phyloP scores from a whole-genome alignment of 2,113 vertebrate genomes.

The Clarias macrocephalus region DNA sequence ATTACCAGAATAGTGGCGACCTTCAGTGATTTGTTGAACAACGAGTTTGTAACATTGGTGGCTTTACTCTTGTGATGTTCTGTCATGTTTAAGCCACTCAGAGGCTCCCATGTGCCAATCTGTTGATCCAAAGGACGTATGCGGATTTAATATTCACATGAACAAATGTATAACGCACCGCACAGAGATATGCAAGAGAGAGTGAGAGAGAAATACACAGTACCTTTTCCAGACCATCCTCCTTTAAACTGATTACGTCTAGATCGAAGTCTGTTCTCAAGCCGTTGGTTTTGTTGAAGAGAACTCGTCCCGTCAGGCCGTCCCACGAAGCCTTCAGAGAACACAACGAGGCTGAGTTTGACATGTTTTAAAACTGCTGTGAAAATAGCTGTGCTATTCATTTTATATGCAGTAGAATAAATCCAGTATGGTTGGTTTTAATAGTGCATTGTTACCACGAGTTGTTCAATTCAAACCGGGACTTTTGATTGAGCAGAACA shows the following conservation, averaged over 20 bases:
- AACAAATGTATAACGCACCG: slow-evolving; percentile 73
- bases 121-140: slow-evolving; percentile 60
- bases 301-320: slow-evolving; percentile 93
- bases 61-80: slow-evolving; percentile 93
- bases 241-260: slow-evolving; percentile 96
- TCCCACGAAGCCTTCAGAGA: slow-evolving; percentile 90
- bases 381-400: background rate
- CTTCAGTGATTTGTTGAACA: slow-evolving; percentile 92
- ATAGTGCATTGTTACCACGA: too few species aligned
- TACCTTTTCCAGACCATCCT: slow-evolving; percentile 97
- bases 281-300: slow-evolving; percentile 96
- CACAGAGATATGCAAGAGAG: background rate
- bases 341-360: background rate
- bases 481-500: too few species aligned
- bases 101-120: slow-evolving; percentile 97
- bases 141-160: slow-evolving; percentile 5
- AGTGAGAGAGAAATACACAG: background rate
- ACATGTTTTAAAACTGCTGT: background rate
- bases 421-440: too few species aligned
- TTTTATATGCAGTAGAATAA: too few species aligned
- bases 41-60: slow-evolving; percentile 91
- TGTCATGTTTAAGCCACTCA: slow-evolving; percentile 94
- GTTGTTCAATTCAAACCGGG: too few species aligned
- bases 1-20: slow-evolving; percentile 96
- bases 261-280: slow-evolving; percentile 97